Percentiles rank a stretch among this genome's conserved stretches.
phyloP scores from a whole-genome alignment of 1,140 invertebrate genomes.

The Elysia chlorotica region DNA sequence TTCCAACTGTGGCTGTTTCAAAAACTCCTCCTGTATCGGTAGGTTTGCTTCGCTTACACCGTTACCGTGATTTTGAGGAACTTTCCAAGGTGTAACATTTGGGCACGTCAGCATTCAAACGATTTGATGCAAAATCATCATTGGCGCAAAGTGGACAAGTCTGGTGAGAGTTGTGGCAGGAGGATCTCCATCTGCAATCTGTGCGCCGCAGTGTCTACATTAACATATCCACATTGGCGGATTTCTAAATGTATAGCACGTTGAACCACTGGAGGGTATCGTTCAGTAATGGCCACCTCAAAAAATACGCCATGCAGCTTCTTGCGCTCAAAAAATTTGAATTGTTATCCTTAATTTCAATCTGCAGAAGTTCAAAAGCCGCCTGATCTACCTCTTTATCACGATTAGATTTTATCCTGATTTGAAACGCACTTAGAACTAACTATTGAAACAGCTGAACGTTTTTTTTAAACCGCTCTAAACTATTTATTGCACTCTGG shows the following conservation, averaged over 20 bases:
- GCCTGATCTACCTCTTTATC: slow-evolving; percentile 25
- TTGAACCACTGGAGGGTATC: slow-evolving; percentile 40
- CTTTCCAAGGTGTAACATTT: background rate
- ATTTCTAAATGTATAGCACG: background rate
- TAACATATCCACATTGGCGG: background rate
- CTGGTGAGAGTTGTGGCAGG: background rate
- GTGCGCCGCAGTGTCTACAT: background rate
- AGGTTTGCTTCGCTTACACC: background rate
- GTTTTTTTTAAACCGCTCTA: too few relatives aligned
- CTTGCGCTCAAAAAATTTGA: slow-evolving; percentile 21
- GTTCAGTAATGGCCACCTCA: slow-evolving; percentile 54
- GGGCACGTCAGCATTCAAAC: background rate
- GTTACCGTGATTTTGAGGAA: background rate
- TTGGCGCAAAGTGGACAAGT: background rate
- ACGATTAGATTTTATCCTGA: too few relatives aligned
- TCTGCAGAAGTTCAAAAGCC: slow-evolving; percentile 20
- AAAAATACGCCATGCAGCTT: slow-evolving; percentile 49
- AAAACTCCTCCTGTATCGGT: background rate
- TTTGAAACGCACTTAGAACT: too few relatives aligned
- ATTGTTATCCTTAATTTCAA: slow-evolving; percentile 21
- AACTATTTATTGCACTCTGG: too few relatives aligned
- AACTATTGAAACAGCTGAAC: too few relatives aligned
- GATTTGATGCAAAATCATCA: background rate
- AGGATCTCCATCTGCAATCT: background rate
- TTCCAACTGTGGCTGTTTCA: background rate